Conservation (phyloP, 2,113 vertebrate genomes). For the Tretioscincus oriximinensis region DNA sequence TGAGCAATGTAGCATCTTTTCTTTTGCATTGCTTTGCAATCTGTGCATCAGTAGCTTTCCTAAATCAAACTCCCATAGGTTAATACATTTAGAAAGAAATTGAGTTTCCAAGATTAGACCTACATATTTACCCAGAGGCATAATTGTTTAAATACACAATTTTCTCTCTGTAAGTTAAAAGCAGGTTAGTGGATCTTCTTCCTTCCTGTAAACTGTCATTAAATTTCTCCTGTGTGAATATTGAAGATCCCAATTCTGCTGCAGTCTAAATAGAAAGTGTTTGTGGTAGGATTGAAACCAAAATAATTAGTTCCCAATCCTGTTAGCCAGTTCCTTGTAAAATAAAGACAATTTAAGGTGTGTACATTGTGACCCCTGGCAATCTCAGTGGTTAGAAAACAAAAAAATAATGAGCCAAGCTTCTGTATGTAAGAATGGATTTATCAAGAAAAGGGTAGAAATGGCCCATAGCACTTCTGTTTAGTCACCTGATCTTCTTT, state of each 20-base stretch:
- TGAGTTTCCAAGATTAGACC: slow-evolving; percentile 56
- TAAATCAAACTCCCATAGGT: slow-evolving; percentile 48
- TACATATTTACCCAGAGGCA: slow-evolving; percentile 60
- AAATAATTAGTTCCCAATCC: slow-evolving; percentile 27
- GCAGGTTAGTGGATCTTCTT: slow-evolving; percentile 42
- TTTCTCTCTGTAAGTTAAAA: slow-evolving; percentile 59
- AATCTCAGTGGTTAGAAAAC: not conserved
- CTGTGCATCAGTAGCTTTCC: slow-evolving; percentile 46
- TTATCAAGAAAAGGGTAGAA: rapidly evolving
- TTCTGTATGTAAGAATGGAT: not conserved
- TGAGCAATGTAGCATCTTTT: slow-evolving; percentile 31
- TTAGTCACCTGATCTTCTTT: not conserved
- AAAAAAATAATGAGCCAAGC: not conserved
- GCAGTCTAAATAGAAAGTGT: slow-evolving; percentile 39
- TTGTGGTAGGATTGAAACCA: not conserved
- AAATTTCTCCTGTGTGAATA: slow-evolving; percentile 43
- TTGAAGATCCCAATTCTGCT: slow-evolving; percentile 39
- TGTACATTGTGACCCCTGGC: not conserved
- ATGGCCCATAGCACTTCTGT: rapidly evolving
- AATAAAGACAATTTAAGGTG: not conserved
- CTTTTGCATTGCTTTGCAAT: not conserved
- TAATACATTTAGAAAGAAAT: slow-evolving; percentile 55
- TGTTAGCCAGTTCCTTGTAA: slow-evolving; percentile 23
- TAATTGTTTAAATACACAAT: slow-evolving; percentile 60
- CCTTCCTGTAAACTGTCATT: slow-evolving; percentile 47